Evolutionary conservation across 2,888 invertebrate genomes (phyloP).

Genomic region (Lepeophtheirus nordmannii): DNA sequence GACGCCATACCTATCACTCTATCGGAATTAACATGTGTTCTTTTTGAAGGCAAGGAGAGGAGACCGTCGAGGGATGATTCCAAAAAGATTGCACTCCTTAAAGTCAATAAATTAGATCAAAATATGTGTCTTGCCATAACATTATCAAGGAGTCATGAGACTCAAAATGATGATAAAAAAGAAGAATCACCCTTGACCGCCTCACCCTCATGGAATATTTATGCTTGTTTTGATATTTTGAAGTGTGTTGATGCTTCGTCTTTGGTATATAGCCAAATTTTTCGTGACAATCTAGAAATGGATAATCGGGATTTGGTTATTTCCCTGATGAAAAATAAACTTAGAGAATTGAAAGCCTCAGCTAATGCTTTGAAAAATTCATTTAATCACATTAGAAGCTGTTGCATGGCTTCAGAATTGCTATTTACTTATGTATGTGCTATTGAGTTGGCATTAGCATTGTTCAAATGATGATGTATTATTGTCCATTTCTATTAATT

Average conservation of each 20-base stretch:
- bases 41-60: neutral
- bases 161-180: no score
- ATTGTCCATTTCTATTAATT: no score
- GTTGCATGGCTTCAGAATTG: constrained; percentile 1
- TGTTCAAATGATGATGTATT: no score
- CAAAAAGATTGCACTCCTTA: neutral
- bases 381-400: neutral
- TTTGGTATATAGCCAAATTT: neutral
- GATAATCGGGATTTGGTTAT: neutral
- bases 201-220: constrained; percentile 7
- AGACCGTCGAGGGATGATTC: neutral
- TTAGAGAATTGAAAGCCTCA: neutral
- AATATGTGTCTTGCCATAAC: neutral
- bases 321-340: neutral
- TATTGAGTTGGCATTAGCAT: neutral
- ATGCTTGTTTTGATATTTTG: constrained; percentile 5
- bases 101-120: neutral
- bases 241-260: neutral
- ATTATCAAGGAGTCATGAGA: neutral
- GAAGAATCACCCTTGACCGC: neutral
- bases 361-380: neutral
- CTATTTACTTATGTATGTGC: neutral
- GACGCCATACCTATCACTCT: constrained; percentile 49
- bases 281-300: neutral
- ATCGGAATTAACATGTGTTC: constrained; percentile 32